These are phyloP conservation scores for Uria lomvia DNA, from an alignment of 2,113 vertebrate species.

Conservation along the genomic window DNA sequence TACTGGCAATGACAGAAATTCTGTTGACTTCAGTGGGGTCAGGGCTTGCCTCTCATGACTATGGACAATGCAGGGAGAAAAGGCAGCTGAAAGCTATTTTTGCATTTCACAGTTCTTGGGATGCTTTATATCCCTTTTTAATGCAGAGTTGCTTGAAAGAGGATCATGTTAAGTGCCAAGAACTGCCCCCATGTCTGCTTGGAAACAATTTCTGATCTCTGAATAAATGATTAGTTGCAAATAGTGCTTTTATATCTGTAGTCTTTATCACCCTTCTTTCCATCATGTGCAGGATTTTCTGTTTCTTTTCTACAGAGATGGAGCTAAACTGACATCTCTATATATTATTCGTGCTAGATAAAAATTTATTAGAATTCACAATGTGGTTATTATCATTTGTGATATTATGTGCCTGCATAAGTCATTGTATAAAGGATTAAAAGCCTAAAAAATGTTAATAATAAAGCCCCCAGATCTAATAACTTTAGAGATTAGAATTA, in stretches of 20 bases:
- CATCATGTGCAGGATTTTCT: neutral
- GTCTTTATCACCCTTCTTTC: constrained; percentile 8
- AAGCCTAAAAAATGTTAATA: constrained; percentile 59
- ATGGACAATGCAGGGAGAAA: neutral
- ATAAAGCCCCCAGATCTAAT: constrained; percentile 55
- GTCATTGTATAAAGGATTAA: constrained; percentile 62
- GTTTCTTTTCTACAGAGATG: constrained; percentile 4
- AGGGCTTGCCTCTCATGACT: neutral
- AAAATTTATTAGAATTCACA: constrained; percentile 52
- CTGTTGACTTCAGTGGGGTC: neutral
- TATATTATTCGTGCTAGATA: constrained; percentile 51
- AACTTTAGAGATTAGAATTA: constrained; percentile 67
- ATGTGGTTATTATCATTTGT: constrained; percentile 45
- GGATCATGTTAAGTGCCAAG: neutral
- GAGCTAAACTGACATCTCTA: constrained; percentile 50
- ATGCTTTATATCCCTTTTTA: neutral
- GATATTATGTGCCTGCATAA: constrained; percentile 26
- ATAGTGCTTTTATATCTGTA: neutral
- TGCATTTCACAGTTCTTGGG: neutral
- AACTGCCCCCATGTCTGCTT: neutral
- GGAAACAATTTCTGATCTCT: constrained; percentile 9
- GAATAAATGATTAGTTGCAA: constrained; percentile 16
- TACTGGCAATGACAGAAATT: neutral
- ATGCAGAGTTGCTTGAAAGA: neutral
- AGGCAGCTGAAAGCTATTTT: neutral